phyloP scores from a whole-genome alignment of 2,113 vertebrate genomes.

The Sinocyclocheilus anophthalmus region DNA sequence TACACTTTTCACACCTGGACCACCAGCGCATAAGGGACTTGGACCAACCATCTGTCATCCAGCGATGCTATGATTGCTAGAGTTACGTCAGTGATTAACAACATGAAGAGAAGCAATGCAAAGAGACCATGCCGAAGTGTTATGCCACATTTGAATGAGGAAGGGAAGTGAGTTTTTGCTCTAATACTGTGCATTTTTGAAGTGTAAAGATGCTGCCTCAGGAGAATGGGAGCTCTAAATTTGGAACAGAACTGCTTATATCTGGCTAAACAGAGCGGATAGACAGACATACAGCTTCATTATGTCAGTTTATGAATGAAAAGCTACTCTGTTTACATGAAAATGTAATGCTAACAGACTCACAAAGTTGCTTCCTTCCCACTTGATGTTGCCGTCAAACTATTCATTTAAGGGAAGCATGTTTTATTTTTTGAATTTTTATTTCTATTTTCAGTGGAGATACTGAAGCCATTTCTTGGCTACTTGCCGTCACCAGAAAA shows the following conservation, averaged over 20 bases:
- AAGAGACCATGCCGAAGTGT: slow-evolving; percentile 57
- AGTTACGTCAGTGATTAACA: slow-evolving; percentile 61
- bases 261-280: slow-evolving; percentile 10
- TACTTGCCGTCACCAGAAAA: background rate
- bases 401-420: background rate
- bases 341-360: background rate
- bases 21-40: slow-evolving; percentile 39
- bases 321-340: background rate
- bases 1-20: slow-evolving; percentile 53
- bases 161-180: slow-evolving; percentile 52
- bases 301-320: background rate
- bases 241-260: slow-evolving; percentile 34
- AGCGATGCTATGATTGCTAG: slow-evolving; percentile 62
- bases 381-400: background rate
- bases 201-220: slow-evolving; percentile 12
- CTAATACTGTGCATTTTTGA: slow-evolving; percentile 48
- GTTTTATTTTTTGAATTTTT: background rate
- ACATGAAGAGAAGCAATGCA: slow-evolving; percentile 52
- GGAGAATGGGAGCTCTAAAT: slow-evolving; percentile 24
- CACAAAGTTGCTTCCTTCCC: slow-evolving; percentile 32
- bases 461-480: background rate
- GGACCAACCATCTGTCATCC: slow-evolving; percentile 58
- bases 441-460: background rate
- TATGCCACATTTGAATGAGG: slow-evolving; percentile 36
- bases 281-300: background rate